These are phyloP conservation scores for Achatina immaculata DNA, from an alignment of 1,140 invertebrate species.

Conservation along the genomic window DNA sequence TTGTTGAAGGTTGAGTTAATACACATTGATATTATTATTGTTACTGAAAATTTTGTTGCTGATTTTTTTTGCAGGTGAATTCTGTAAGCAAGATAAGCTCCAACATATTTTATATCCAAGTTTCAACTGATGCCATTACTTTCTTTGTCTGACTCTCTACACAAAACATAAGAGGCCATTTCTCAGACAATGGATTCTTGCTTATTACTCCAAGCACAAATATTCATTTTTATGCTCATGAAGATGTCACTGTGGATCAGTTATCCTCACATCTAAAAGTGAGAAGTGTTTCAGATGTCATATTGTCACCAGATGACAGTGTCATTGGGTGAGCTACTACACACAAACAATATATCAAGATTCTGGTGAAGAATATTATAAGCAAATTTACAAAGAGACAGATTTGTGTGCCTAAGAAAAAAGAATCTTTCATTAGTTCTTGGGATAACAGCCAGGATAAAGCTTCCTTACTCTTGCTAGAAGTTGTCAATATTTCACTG, in stretches of 20 bases:
- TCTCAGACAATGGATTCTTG: conserved; percentile 26
- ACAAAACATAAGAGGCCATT: neutral
- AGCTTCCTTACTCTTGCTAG: neutral
- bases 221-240: conserved; percentile 6
- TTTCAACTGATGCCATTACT: conserved; percentile 18
- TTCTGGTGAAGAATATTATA: neutral
- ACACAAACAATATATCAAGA: neutral
- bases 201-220: neutral
- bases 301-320: neutral
- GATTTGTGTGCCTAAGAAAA: neutral
- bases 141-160: conserved; percentile 24
- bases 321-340: neutral
- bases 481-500: neutral
- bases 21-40: too few species aligned
- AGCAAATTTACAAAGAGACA: neutral
- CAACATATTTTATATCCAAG: conserved; percentile 9
- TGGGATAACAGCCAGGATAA: neutral
- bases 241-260: neutral
- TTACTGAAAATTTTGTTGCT: too few species aligned
- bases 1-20: too few species aligned
- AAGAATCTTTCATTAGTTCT: conserved; percentile 4
- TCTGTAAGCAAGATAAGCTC: too few species aligned
- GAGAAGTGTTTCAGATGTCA: conserved; percentile 10
- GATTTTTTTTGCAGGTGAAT: too few species aligned
- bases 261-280: neutral